Evolutionary conservation across 1,140 invertebrate genomes (phyloP).

Genomic region (Tribolium madens): DNA sequence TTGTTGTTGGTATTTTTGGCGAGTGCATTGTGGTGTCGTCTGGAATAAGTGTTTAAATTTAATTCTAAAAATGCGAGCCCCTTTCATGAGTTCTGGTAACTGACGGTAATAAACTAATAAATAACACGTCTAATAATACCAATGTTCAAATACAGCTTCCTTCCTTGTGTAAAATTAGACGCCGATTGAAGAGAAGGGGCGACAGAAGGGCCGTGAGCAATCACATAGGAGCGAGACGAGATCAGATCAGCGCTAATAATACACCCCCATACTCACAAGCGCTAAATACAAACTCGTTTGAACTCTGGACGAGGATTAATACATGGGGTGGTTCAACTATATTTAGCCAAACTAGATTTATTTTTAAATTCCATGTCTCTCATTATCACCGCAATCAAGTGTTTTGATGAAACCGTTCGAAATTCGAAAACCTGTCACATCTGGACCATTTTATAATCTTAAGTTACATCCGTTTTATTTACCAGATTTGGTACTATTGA

Average conservation of each 20-base stretch:
- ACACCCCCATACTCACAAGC: conserved; percentile 16
- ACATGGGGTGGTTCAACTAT: conserved; percentile 37
- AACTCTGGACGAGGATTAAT: conserved; percentile 37
- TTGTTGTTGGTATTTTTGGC: not conserved
- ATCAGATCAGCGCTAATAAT: conserved; percentile 40
- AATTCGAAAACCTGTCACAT: conserved; percentile 1
- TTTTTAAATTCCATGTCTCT: conserved; percentile 3
- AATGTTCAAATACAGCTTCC: conserved; percentile 55
- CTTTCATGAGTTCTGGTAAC: conserved; percentile 50
- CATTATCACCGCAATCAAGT: not conserved
- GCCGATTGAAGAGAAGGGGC: conserved; percentile 31
- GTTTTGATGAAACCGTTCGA: no score
- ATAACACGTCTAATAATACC: conserved; percentile 56
- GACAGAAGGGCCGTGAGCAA: conserved; percentile 31
- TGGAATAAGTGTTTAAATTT: conserved; percentile 41
- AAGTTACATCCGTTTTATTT: not conserved
- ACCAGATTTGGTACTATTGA: not conserved
- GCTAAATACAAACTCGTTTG: conserved; percentile 47
- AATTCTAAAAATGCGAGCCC: conserved; percentile 51
- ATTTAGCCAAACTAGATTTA: conserved; percentile 29
- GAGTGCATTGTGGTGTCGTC: not conserved
- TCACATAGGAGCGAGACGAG: conserved; percentile 36
- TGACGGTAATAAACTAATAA: conserved; percentile 56
- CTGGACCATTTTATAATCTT: not conserved
- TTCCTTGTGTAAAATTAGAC: conserved; percentile 57